A percentile compares a stretch with the other conserved stretches of the same genome.
These are phyloP conservation scores for Chrysochloris asiatica DNA, from an alignment of 2,113 vertebrate species.

Conservation along the genomic window DNA sequence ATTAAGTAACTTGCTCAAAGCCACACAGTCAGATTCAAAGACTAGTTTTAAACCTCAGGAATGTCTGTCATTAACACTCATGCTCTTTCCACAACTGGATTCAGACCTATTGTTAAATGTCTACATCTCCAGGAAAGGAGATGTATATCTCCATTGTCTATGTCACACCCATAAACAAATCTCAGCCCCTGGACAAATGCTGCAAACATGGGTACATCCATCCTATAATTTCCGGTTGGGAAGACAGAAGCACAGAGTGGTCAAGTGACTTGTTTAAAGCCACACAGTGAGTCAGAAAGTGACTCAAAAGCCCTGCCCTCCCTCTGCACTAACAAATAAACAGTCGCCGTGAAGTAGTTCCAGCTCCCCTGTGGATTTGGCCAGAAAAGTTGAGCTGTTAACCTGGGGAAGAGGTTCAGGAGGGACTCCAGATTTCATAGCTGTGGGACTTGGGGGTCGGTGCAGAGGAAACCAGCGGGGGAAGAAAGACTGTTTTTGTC, in stretches of 20 bases:
- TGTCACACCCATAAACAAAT: neutral
- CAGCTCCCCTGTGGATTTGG: neutral
- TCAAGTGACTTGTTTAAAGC: neutral
- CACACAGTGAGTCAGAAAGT: constrained; percentile 30
- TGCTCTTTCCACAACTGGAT: neutral
- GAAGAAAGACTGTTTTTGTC: constrained; percentile 1
- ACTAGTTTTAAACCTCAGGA: constrained; percentile 16
- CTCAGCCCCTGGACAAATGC: neutral
- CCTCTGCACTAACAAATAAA: neutral
- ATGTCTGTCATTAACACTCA: neutral
- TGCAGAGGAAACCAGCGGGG: neutral
- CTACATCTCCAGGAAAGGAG: neutral
- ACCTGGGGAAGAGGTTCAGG: neutral
- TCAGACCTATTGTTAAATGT: neutral
- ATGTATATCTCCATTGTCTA: neutral
- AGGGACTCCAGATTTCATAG: constrained; percentile 2
- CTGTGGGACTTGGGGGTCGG: constrained; percentile 25
- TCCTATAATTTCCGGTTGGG: neutral
- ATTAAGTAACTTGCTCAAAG: neutral
- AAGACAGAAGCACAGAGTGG: neutral
- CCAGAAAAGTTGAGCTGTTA: constrained; percentile 8
- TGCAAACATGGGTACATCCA: neutral
- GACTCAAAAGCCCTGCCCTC: constrained; percentile 2
- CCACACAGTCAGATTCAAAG: neutral
- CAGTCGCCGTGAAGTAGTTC: neutral